Conservation (phyloP, 2,888 invertebrate genomes). For the Aquatica leii region DNA sequence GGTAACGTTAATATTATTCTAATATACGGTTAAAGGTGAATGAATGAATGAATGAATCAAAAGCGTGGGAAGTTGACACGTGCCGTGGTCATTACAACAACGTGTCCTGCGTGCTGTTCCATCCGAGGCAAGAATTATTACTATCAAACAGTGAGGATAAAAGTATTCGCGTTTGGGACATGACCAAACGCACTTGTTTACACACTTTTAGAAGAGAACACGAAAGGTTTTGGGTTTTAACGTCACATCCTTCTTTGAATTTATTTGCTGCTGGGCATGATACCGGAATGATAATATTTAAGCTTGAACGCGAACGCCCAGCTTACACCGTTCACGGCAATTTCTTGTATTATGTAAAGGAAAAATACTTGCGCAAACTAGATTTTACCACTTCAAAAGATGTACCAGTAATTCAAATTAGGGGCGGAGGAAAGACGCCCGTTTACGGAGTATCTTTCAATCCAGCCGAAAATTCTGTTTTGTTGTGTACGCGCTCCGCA, state of each 20-base stretch:
- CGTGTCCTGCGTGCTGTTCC: conserved; percentile 96
- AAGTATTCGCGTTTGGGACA: conserved; percentile 98
- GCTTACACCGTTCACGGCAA: conserved; percentile 95
- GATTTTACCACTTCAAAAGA: conserved; percentile 96
- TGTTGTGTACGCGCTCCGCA: conserved; percentile 83
- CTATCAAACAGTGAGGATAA: conserved; percentile 98
- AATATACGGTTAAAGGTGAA: too few relatives aligned
- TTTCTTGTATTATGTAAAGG: conserved; percentile 94
- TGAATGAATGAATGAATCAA: conserved; percentile 92
- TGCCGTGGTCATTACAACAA: conserved; percentile 99
- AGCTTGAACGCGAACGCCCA: conserved; percentile 93
- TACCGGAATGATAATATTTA: conserved; percentile 94
- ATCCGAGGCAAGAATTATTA: conserved; percentile 95
- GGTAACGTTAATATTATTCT: too few relatives aligned
- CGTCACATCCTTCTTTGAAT: conserved; percentile 93
- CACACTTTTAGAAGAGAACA: conserved; percentile 94
- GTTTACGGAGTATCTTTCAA: conserved; percentile 94
- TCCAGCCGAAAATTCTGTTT: conserved; percentile 94
- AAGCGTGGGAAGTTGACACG: conserved; percentile 99
- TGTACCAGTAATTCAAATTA: conserved; percentile 89
- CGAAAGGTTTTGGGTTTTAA: conserved; percentile 97
- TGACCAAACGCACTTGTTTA: conserved; percentile 90
- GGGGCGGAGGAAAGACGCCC: conserved; percentile 79
- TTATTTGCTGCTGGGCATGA: conserved; percentile 99
- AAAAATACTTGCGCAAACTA: conserved; percentile 86